phyloP scores from a whole-genome alignment of 2,797 vertebrate species.

The Clamator glandarius region DNA sequence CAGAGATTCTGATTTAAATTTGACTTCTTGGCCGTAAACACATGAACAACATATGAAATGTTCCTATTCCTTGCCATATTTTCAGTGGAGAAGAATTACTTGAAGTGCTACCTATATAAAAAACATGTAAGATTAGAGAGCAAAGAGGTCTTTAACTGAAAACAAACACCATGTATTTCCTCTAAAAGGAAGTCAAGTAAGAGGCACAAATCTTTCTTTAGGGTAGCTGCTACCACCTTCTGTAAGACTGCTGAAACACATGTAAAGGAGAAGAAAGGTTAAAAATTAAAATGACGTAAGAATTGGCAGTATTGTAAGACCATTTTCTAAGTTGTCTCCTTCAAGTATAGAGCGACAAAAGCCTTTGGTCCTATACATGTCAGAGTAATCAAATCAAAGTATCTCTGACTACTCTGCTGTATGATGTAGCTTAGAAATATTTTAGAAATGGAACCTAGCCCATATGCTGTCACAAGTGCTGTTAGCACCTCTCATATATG shows the following conservation, averaged over 20 bases:
- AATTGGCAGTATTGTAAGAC: not conserved
- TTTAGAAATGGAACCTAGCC: not conserved
- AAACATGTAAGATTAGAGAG: not conserved
- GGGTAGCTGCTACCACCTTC: constrained; percentile 67
- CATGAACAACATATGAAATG: constrained; percentile 33
- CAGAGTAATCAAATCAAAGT: not conserved
- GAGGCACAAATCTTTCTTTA: constrained; percentile 40
- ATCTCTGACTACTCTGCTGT: not conserved
- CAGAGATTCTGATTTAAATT: constrained; percentile 61
- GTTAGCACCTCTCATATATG: not conserved
- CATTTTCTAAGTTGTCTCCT: not conserved
- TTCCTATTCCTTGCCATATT: constrained; percentile 28
- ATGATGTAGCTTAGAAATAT: not conserved
- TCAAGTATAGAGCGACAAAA: not conserved
- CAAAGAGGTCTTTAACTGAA: constrained; percentile 2
- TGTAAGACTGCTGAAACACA: constrained; percentile 66
- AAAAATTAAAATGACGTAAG: not conserved
- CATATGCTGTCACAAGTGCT: not conserved
- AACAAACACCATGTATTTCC: not conserved
- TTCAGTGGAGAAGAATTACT: constrained; percentile 10
- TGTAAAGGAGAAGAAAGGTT: constrained; percentile 39
- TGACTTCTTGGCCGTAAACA: constrained; percentile 58
- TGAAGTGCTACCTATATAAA: not conserved
- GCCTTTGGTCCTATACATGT: not conserved
- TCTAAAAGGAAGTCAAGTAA: constrained; percentile 1